A percentile compares a stretch with the other conserved stretches of the same genome.
Conservation (phyloP, 2,113 vertebrate genomes). For the Scalopus aquaticus region DNA sequence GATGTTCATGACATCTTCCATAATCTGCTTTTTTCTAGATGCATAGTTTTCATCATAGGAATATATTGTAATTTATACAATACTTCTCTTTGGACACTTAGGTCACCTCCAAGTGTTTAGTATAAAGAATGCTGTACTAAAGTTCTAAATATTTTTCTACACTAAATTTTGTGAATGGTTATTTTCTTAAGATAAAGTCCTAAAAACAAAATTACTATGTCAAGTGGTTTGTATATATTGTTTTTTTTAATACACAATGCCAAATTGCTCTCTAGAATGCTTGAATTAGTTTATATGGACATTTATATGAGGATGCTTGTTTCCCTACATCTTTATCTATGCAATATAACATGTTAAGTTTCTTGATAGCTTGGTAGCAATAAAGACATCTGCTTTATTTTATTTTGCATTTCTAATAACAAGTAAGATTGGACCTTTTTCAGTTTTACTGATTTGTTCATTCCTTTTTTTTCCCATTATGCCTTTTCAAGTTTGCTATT, state of each 20-base stretch:
- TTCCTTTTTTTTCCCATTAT: not conserved
- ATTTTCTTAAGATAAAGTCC: conserved; percentile 43
- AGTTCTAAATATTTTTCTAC: not conserved
- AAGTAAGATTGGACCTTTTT: not conserved
- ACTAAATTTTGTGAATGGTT: conserved; percentile 21
- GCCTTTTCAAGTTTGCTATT: not conserved
- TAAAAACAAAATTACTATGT: conserved; percentile 4
- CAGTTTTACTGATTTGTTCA: not conserved
- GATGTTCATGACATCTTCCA: conserved; percentile 24
- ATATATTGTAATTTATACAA: not conserved
- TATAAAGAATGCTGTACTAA: not conserved
- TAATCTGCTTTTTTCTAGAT: conserved; percentile 13
- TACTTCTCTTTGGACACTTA: not conserved
- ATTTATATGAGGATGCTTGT: not conserved
- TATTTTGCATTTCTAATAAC: conserved; percentile 5
- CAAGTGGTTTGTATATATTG: conserved; percentile 13
- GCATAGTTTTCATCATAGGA: not conserved
- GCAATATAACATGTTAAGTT: not conserved
- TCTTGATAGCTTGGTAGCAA: not conserved
- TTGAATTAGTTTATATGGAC: not conserved
- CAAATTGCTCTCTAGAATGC: not conserved
- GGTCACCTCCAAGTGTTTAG: not conserved
- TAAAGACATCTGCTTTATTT: not conserved
- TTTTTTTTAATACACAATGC: not conserved
- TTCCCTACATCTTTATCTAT: not conserved